Evolutionary conservation across 1,140 invertebrate genomes (phyloP), one percentile per base, ranked within the genome.

Genomic region (Leptoteleia sp.): DNA sequence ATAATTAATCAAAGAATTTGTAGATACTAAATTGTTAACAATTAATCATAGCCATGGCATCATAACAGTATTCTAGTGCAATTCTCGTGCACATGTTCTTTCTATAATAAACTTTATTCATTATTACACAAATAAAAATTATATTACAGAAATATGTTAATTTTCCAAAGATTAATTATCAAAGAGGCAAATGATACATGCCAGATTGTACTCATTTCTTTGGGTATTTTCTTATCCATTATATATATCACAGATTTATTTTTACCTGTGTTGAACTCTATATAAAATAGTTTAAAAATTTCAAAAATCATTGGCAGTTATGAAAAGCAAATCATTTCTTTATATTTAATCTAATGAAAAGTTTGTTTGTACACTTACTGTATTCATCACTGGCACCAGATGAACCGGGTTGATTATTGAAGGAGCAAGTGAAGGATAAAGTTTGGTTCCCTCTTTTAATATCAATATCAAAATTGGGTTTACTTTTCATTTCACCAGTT

Each of bases 381-480:
- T 94, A 96, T 64, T 91, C 92, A 78, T 95, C 94, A 70, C 92
- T 93, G 59, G 92, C 92, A 62, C 92, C 90, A 9, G 91, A 91
- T 2, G 93, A 89, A 47, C 90, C 91, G 6, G 89, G 87, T 17
- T 93, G 91, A 17, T 90, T 90, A 38, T 95, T 88, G 85, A 92
- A 97, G 0, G 94, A 95, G 88, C 96, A 98, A 1, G 93, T 93
- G 76, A 98, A 95, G 29, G 93, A 93, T 3, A 98, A 84, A 0
- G 93, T 96, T 17, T 93, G 93, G 29, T 92, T 91, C n/a, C 92
- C 94, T 59, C 93, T 92, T 0, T 93, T 87, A 8, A 97, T 91
- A 81, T 97, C 94, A 45, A 98, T 91, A 83, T 95, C 93, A 87
- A 98, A 98, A 67, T 93, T 92, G 0, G 97, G 97, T 87, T 94